Base-by-base conservation (phyloP, 2,888 invertebrate species). In the Coleophora deauratella region DNA sequence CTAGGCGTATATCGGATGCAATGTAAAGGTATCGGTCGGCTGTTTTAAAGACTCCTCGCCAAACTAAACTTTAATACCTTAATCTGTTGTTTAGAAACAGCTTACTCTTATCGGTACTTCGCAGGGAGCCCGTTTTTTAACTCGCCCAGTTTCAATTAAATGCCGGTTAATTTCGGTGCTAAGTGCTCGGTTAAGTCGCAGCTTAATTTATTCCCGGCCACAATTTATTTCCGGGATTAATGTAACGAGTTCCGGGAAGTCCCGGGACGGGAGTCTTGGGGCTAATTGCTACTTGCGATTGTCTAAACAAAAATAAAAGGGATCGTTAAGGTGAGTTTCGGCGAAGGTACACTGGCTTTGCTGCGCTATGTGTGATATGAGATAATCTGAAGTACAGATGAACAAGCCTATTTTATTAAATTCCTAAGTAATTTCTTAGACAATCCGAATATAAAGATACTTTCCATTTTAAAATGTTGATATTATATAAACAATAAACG, bases 81-180 rank as follows among this genome's bases (percentile, higher is more conserved):
- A 70, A 76, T 66, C 68, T 68, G 58, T 73, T 77, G 76, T 77
- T 80, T 74, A 71, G 70, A 59, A 61, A 59, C 47, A 70, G 75
- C 70, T 80, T 72, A 76, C 58, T 57, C 67, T 79, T 76, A 77
- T 78, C 79, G 68, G 64, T 59, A 52, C 61, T 53, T 61, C 57
- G 60, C 62, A 55, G 52, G 47, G 54, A 47, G 54, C 21, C 21
- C 21, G 55, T 60, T 74, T 76, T 78, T 66, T 61, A 57, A 60
- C 62, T 66, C 67, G 62, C 68, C 74, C 72, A 78, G 75, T 84
- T 82, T 81, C 81, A 84, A 84, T 85, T 82, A 80, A 73, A 55
- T 64, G 63, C 66, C 67, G 63, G 74, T 79, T 82, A 79, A 82
- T 80, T 75, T 72, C 61, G 50, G 58, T 50, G 73, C 70, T 77